A percentile compares a stretch with the other conserved stretches of the same genome.
phyloP scores from a whole-genome alignment of 2,888 invertebrate species.

The Aethes cnicana region DNA sequence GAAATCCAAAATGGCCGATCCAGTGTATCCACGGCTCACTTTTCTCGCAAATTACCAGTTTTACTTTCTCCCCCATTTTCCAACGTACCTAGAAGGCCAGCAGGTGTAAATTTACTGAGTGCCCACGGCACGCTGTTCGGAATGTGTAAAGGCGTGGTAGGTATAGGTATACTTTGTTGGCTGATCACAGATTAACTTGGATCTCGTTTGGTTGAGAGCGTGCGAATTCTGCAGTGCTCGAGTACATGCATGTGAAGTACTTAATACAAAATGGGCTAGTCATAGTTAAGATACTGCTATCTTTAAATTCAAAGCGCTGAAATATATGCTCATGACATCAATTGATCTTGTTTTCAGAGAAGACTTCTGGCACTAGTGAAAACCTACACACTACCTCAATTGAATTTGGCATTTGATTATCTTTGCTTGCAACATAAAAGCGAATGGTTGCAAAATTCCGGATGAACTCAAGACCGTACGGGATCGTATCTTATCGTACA shows the following conservation, averaged over 20 bases:
- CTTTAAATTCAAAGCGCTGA: too few relatives aligned
- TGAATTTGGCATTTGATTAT: constrained; percentile 13
- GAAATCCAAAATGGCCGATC: constrained; percentile 54
- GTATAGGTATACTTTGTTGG: constrained; percentile 38
- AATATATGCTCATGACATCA: too few relatives aligned
- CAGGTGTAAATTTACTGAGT: constrained; percentile 38
- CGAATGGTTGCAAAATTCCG: constrained; percentile 23
- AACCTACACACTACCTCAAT: too few relatives aligned
- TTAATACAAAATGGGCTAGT: too few relatives aligned
- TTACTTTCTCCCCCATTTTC: constrained; percentile 67
- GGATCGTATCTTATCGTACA: constrained; percentile 21
- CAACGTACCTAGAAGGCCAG: constrained; percentile 40
- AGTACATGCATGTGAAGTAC: too few relatives aligned
- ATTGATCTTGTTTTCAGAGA: too few relatives aligned
- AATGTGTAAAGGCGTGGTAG: constrained; percentile 50
- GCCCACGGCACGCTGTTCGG: constrained; percentile 41
- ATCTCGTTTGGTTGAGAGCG: not conserved
- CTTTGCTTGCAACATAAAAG: constrained; percentile 17
- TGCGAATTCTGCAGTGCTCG: constrained; percentile 7
- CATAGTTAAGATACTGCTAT: too few relatives aligned
- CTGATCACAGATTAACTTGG: constrained; percentile 3
- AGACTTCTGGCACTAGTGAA: too few relatives aligned
- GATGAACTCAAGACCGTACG: constrained; percentile 24
- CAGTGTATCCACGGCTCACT: constrained; percentile 50
- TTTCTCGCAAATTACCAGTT: constrained; percentile 66